A percentile compares a stretch with the other conserved stretches of the same genome.
Conservation (phyloP, 2,888 invertebrate species). For the Leptarthrus brevirostris region DNA sequence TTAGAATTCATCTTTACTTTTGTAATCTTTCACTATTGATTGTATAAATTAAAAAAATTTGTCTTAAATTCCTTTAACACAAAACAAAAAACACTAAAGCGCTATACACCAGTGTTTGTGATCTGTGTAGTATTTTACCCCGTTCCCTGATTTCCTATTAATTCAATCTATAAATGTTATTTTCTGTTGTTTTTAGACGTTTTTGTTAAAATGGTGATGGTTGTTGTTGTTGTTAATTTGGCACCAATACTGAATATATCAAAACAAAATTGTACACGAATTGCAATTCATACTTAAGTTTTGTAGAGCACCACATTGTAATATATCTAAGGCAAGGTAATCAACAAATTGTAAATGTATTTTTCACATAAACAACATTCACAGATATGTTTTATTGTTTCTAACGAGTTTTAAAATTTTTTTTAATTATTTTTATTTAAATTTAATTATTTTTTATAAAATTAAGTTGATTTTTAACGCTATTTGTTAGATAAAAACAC, state of each 20-base stretch:
- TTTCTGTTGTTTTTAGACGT: slow-evolving; percentile 5
- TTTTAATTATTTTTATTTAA: too few species aligned
- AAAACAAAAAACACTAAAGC: neutral
- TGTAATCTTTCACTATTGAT: slow-evolving; percentile 12
- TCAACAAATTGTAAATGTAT: too few species aligned
- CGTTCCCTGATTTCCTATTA: neutral
- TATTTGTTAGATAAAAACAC: too few species aligned
- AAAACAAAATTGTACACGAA: neutral
- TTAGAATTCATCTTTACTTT: neutral
- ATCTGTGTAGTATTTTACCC: neutral
- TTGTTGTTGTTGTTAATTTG: slow-evolving; percentile 39
- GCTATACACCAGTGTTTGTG: neutral
- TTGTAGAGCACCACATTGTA: too few species aligned
- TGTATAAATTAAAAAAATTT: neutral
- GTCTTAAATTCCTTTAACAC: too few species aligned
- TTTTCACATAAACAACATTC: too few species aligned
- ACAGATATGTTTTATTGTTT: too few species aligned
- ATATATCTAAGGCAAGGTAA: too few species aligned
- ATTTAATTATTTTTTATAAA: too few species aligned
- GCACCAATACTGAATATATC: neutral
- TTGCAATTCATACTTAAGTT: too few species aligned
- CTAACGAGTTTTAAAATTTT: too few species aligned
- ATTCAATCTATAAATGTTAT: neutral
- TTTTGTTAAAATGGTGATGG: slow-evolving; percentile 35
- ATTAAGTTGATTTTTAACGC: too few species aligned